Evolutionary conservation across 2,113 vertebrate species (phyloP).

Genomic region (Corythornis madagascariensis): DNA sequence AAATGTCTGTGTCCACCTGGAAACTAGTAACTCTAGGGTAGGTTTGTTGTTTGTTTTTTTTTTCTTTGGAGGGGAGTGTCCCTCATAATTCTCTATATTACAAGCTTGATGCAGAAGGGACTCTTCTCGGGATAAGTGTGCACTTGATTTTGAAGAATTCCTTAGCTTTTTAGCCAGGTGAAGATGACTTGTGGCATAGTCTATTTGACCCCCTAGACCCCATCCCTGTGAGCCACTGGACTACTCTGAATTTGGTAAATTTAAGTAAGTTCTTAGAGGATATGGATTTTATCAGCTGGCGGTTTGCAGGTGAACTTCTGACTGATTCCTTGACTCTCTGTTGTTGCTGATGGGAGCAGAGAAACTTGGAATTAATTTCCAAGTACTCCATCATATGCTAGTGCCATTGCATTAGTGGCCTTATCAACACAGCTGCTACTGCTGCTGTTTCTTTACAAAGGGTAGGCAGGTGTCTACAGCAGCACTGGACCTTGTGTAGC

Average conservation of each 20-base stretch:
- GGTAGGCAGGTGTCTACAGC: neutral
- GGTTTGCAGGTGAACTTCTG: neutral
- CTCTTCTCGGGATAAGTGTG: neutral
- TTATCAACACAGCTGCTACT: neutral
- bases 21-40: neutral
- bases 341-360: neutral
- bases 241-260: neutral
- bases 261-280: neutral
- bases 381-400: accelerated
- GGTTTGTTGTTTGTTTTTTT: no score
- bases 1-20: neutral
- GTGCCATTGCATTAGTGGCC: neutral
- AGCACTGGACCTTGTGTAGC: neutral
- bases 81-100: neutral
- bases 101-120: neutral
- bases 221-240: neutral
- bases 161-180: neutral
- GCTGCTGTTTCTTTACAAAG: accelerated
- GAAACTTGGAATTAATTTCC: neutral
- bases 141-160: neutral
- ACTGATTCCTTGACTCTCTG: neutral
- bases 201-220: neutral
- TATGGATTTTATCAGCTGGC: neutral
- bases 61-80: neutral
- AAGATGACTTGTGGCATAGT: neutral